A percentile compares a stretch with the other conserved stretches of the same genome.
These are phyloP conservation scores for Xanthorhoe spadicearia DNA, from an alignment of 2,888 invertebrate genomes.

Conservation along the genomic window DNA sequence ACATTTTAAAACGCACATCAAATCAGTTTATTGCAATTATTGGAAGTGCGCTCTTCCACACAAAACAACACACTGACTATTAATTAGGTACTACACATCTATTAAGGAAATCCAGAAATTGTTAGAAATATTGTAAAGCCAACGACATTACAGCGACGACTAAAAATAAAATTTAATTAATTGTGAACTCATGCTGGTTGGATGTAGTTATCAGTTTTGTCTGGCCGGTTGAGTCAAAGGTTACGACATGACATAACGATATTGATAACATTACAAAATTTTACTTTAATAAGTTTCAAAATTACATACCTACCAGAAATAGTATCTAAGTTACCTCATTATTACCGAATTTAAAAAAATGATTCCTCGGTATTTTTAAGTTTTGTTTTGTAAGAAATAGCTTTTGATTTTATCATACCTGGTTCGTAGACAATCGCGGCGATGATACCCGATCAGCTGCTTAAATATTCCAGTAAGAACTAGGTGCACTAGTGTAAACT, in stretches of 20 bases:
- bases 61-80: constrained; percentile 5
- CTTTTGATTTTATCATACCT: constrained; percentile 8
- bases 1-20: neutral
- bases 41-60: neutral
- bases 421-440: constrained; percentile 1
- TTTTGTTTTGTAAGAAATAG: neutral
- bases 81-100: constrained; percentile 5
- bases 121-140: neutral
- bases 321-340: neutral
- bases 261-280: constrained; percentile 14
- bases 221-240: constrained; percentile 22
- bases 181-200: constrained; percentile 3
- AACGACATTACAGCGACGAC: constrained; percentile 29
- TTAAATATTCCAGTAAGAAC: constrained; percentile 21
- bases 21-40: neutral
- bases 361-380: too few relatives aligned
- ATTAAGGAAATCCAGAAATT: constrained; percentile 11
- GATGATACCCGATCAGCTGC: neutral
- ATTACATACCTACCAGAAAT: neutral
- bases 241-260: constrained; percentile 25
- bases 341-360: neutral
- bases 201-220: constrained; percentile 30
- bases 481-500: constrained; percentile 30
- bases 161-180: constrained; percentile 22
- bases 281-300: constrained; percentile 6